Evolutionary conservation across 2,113 vertebrate species (phyloP), one percentile per base, ranked within the genome.

Genomic region (Neodontobutis hainanensis): DNA sequence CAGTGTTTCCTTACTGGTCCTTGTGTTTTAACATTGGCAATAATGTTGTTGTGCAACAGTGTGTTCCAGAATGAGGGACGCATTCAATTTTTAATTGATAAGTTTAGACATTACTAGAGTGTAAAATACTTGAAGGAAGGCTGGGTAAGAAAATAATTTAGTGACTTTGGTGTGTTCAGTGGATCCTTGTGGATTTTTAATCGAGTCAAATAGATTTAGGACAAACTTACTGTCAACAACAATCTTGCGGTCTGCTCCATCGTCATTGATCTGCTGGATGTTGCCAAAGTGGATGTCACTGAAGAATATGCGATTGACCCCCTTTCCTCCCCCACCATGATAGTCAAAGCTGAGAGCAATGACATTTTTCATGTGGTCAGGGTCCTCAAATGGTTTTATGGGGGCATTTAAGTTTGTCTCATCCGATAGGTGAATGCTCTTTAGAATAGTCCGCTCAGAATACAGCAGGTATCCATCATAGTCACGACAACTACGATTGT

Each of bases 251-350:
- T 94, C 92, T 0, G 94, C 94, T 74, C 97, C 96, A 0, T 98
- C 95, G 0, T 98, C 94, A 0, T 94, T 96, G 92, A 98, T 98
- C 88, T 98, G 96, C 86, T 99, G 97, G 86, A 99, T 99, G 92
- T 99, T 98, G 55, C 97, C 97, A 0, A 99, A 99, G 92, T 99
- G 97, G 85, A 99, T 99, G 83, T 99, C 97, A 0, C 97, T 99
- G 91, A 95, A 98, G 92, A 99, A 99, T 67, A 99, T 93, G 71
- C 97, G 95, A 70, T 97, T 97, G 44, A 94, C 90, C 35, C 94
- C 96, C 2, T 94, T 95, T 10, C 91, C 91, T 66, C 93, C 91
- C 0, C 94, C 92, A 0, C 93, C 92, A 8, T 94, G 93, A 78
- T 97, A 98, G 90, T 99, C 96, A 0, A 97, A 99, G 69, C 94